These are phyloP conservation scores for Drosophila sechellia DNA, from an alignment of 1,140 invertebrate genomes.

Conservation along the genomic window DNA sequence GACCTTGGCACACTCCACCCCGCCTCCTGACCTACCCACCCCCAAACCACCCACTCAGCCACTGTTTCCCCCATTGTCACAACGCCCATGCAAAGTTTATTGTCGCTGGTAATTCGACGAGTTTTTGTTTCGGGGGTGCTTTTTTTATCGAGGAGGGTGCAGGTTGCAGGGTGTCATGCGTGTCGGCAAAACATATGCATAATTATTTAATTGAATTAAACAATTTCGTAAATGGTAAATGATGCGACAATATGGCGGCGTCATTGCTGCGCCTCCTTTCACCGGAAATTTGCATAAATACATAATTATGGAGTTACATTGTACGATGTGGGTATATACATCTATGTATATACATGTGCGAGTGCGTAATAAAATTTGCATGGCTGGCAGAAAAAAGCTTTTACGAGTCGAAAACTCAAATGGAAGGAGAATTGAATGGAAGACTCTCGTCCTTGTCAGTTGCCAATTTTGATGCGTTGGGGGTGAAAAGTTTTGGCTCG, in stretches of 20 bases:
- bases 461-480: slow-evolving; percentile 19
- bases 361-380: slow-evolving; percentile 44
- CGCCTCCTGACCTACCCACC: background rate
- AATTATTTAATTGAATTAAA: slow-evolving; percentile 80
- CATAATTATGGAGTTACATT: slow-evolving; percentile 64
- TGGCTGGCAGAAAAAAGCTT: slow-evolving; percentile 51
- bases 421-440: slow-evolving; percentile 4
- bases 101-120: slow-evolving; percentile 60
- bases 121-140: slow-evolving; percentile 34
- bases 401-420: slow-evolving; percentile 14
- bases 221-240: slow-evolving; percentile 81
- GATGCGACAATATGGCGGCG: slow-evolving; percentile 75
- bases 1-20: slow-evolving; percentile 37
- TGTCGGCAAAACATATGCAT: slow-evolving; percentile 59
- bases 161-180: slow-evolving; percentile 65
- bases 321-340: slow-evolving; percentile 3
- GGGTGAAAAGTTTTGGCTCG: slow-evolving; percentile 14
- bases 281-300: slow-evolving; percentile 71
- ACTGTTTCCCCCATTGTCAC: slow-evolving; percentile 15
- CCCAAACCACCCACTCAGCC: too few species aligned
- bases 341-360: slow-evolving; percentile 1
- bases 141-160: slow-evolving; percentile 61
- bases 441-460: slow-evolving; percentile 30
- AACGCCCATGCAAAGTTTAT: slow-evolving; percentile 59
- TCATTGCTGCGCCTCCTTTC: slow-evolving; percentile 27